These are phyloP conservation scores for Acanthiza pusilla DNA, from an alignment of 2,797 vertebrate species.

Conservation along the genomic window DNA sequence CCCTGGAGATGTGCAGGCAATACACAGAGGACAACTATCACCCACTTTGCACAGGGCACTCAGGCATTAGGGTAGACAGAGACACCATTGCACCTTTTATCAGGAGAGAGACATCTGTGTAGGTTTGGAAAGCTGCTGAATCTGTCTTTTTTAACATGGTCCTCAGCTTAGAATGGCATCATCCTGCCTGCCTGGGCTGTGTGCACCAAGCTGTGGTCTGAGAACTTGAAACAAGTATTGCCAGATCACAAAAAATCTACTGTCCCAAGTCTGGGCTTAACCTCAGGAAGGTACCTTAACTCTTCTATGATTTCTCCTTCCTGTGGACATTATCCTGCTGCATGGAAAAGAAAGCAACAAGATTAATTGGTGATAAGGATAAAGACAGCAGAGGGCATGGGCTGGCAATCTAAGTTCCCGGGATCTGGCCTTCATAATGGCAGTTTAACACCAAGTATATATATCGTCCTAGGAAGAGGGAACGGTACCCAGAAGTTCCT, in stretches of 20 bases:
- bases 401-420: neutral
- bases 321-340: neutral
- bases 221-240: neutral
- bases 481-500: neutral
- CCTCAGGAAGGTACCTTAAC: neutral
- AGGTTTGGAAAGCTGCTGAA: neutral
- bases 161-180: neutral
- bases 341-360: neutral
- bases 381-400: neutral
- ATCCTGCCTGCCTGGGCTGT: neutral
- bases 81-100: neutral
- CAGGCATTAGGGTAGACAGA: rapidly evolving
- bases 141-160: neutral
- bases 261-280: neutral
- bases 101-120: rapidly evolving
- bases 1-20: neutral
- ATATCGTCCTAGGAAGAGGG: neutral
- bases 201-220: neutral
- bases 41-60: rapidly evolving
- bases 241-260: neutral
- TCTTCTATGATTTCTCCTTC: neutral
- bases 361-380: neutral
- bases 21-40: neutral
- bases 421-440: neutral
- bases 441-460: neutral